phyloP scores from a whole-genome alignment of 2,797 vertebrate species.

The Poliocrania exsul region DNA sequence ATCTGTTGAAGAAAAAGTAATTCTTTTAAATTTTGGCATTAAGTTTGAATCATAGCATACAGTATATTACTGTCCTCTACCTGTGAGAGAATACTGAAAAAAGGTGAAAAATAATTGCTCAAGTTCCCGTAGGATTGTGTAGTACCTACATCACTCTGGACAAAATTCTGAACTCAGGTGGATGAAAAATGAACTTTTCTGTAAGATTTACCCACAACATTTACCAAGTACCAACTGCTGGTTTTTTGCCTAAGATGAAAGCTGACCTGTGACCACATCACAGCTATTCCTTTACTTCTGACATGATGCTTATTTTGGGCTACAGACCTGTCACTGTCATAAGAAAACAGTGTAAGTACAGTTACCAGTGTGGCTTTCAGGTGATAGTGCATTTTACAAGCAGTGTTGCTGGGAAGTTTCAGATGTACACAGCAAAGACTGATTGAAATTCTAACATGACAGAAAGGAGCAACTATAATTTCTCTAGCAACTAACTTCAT shows the following conservation, averaged over 20 bases:
- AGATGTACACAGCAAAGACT: not conserved
- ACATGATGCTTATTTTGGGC: not conserved
- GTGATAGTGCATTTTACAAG: not conserved
- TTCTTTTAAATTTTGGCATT: not conserved
- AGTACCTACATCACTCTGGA: not conserved
- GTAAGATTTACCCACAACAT: not conserved
- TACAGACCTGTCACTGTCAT: not conserved
- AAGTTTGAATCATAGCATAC: not conserved
- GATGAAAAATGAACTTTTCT: not conserved
- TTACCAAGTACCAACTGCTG: not conserved
- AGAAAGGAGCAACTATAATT: not conserved
- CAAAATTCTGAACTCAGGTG: not conserved
- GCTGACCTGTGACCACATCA: not conserved
- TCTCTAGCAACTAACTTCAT: not conserved
- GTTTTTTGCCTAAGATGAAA: not conserved
- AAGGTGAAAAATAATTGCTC: not conserved
- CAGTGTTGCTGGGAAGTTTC: not conserved
- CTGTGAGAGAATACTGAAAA: not conserved
- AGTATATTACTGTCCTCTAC: not conserved
- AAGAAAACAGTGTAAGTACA: not conserved
- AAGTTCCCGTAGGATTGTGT: not conserved
- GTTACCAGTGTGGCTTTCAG: not conserved
- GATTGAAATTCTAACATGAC: not conserved
- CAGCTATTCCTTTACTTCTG: not conserved
- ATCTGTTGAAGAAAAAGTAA: constrained; percentile 74